phyloP scores from a whole-genome alignment of 2,113 vertebrate genomes.

The Colistium nudipinnis region DNA sequence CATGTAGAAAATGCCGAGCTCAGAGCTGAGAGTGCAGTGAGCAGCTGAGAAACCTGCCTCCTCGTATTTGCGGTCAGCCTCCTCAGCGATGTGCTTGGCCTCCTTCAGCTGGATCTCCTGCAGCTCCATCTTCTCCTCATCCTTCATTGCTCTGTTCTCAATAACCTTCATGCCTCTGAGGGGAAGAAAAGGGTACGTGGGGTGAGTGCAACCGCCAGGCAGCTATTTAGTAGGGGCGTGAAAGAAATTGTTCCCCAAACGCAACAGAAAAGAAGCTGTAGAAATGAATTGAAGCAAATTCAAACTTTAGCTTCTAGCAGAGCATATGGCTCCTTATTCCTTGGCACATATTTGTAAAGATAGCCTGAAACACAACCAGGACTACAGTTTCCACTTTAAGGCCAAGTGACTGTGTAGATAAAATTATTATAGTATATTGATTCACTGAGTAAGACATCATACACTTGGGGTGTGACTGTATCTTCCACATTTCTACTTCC shows the following conservation, averaged over 20 bases:
- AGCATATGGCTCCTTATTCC: background rate
- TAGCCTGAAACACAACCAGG: background rate
- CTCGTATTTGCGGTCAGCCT: constrained; percentile 98
- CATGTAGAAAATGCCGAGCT: background rate
- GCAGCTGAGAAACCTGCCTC: constrained; percentile 84
- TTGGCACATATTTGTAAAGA: background rate
- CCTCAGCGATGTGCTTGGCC: constrained; percentile 98
- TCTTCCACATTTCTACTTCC: background rate
- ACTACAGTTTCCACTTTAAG: background rate
- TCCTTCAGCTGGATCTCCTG: constrained; percentile 99
- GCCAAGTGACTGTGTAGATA: background rate
- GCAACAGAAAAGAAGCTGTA: background rate
- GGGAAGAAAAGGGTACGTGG: constrained; percentile 22
- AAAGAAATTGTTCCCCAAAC: background rate
- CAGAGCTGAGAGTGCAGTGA: constrained; percentile 7
- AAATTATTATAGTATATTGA: background rate
- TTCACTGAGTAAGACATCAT: background rate
- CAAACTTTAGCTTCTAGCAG: no score
- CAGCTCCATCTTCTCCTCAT: constrained; percentile 99
- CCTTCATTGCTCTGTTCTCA: constrained; percentile 98
- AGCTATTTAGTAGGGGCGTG: no score
- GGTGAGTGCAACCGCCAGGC: background rate
- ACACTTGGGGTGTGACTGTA: background rate
- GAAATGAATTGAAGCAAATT: no score
- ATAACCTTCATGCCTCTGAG: constrained; percentile 99